phyloP scores from a whole-genome alignment of 2,113 vertebrate species.

The Myrmecobius fasciatus region DNA sequence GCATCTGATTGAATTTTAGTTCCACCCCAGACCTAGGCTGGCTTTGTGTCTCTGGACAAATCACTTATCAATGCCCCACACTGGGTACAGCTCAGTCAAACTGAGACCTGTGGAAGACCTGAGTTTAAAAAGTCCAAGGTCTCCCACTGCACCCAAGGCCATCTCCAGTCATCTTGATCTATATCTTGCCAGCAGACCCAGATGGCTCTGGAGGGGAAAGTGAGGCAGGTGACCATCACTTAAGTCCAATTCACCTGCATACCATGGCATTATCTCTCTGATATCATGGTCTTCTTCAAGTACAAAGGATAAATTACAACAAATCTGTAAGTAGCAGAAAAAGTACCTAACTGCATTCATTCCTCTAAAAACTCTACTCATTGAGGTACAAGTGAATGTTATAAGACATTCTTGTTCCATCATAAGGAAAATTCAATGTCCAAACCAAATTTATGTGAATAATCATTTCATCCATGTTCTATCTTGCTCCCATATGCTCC shows the following conservation, averaged over 20 bases:
- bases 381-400: background rate
- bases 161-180: no score
- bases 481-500: background rate
- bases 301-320: no score
- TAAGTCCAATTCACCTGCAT: no score
- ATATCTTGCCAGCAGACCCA: no score
- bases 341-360: background rate
- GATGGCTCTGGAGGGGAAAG: no score
- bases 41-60: background rate
- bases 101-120: no score
- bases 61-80: background rate
- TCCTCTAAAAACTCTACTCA: background rate
- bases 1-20: background rate
- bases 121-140: no score
- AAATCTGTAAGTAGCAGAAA: background rate
- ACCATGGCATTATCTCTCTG: no score
- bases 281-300: no score
- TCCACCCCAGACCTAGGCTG: background rate
- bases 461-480: background rate
- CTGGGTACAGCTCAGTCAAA: no score
- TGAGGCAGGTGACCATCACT: no score
- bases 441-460: background rate
- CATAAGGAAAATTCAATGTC: background rate
- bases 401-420: background rate
- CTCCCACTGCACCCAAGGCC: no score